Percentiles rank a stretch among this genome's conserved stretches.
phyloP scores from a whole-genome alignment of 2,797 vertebrate genomes.

The Ataeniobius toweri region DNA sequence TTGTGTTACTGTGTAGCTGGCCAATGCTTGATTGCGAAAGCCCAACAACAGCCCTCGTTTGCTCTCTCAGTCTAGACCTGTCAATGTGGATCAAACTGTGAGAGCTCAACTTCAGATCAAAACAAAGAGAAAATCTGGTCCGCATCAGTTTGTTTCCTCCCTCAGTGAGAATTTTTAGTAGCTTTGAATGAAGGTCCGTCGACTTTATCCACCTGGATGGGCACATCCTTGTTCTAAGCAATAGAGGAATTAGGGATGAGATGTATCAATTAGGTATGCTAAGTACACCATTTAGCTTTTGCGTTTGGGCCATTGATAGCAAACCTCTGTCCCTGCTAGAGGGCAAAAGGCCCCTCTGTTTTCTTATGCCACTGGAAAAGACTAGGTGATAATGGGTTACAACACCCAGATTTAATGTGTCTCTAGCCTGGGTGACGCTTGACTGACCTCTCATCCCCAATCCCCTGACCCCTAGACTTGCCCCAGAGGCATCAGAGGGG shows the following conservation, averaged over 20 bases:
- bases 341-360: slow-evolving; percentile 74
- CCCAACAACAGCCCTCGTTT: slow-evolving; percentile 71
- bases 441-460: slow-evolving; percentile 87
- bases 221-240: slow-evolving; percentile 64
- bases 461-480: slow-evolving; percentile 87
- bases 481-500: slow-evolving; percentile 80
- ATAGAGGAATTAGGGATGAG: slow-evolving; percentile 72
- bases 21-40: slow-evolving; percentile 80
- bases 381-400: slow-evolving; percentile 89
- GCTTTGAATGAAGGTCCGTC: slow-evolving; percentile 61
- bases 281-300: slow-evolving; percentile 75
- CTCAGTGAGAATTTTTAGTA: slow-evolving; percentile 52
- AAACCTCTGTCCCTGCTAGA: slow-evolving; percentile 59
- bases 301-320: slow-evolving; percentile 64
- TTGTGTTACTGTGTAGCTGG: slow-evolving; percentile 72
- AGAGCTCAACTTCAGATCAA: slow-evolving; percentile 74
- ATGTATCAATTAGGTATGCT: slow-evolving; percentile 80
- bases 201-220: slow-evolving; percentile 68
- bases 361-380: slow-evolving; percentile 80
- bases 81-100: slow-evolving; percentile 79
- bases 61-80: slow-evolving; percentile 73
- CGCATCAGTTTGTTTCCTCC: slow-evolving; percentile 63
- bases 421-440: slow-evolving; percentile 87
- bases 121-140: slow-evolving; percentile 72
- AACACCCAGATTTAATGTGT: slow-evolving; percentile 89